phyloP scores from a whole-genome alignment of 2,797 vertebrate genomes.

The Monodelphis domestica region DNA sequence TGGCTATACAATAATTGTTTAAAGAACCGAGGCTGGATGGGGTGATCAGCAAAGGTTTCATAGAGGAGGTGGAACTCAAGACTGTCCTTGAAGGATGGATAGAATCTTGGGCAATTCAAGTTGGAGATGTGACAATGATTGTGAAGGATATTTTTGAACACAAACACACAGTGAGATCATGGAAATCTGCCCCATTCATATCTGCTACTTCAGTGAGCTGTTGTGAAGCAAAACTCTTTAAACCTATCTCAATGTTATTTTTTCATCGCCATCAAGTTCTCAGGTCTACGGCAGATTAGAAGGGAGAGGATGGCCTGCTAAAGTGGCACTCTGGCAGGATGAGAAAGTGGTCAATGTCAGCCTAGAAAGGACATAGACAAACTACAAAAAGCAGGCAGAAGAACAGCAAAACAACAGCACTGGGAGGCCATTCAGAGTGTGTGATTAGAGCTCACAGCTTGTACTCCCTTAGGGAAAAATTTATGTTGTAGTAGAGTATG shows the following conservation, averaged over 20 bases:
- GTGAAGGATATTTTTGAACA: neutral
- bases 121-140: neutral
- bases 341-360: neutral
- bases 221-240: neutral
- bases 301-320: neutral
- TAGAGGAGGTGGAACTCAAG: neutral
- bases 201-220: neutral
- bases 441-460: neutral
- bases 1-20: neutral
- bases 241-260: neutral
- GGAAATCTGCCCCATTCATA: neutral
- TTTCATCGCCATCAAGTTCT: neutral
- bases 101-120: neutral
- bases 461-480: slow-evolving; percentile 19
- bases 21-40: neutral
- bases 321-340: neutral
- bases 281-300: neutral
- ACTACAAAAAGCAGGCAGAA: neutral
- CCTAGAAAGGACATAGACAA: neutral
- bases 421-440: slow-evolving; percentile 7
- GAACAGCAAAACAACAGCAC: slow-evolving; percentile 11
- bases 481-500: neutral
- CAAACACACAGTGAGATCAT: neutral
- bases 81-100: neutral
- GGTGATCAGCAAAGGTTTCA: neutral